Evolutionary conservation across 2,113 vertebrate genomes (phyloP).

Genomic region (Sprattus sprattus): DNA sequence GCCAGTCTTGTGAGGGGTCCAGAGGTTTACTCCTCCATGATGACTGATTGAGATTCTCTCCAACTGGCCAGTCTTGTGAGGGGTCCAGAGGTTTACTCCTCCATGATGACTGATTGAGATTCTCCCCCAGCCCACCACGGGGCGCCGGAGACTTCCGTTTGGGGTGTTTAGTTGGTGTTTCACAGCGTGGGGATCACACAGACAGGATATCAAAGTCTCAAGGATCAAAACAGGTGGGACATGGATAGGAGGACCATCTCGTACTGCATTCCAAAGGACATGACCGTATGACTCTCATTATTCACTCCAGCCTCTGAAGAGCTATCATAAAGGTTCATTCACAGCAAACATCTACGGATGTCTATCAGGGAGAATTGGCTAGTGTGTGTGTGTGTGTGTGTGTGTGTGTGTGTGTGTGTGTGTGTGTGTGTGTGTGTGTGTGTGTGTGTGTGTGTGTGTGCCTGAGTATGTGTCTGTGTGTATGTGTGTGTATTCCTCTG

Average conservation of each 20-base stretch:
- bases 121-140: not conserved
- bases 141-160: not conserved
- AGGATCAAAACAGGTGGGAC: not conserved
- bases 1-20: not conserved
- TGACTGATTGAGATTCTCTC: not conserved
- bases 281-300: not conserved
- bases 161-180: not conserved
- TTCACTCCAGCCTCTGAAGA: not conserved
- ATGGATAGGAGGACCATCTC: not conserved
- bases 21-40: not conserved
- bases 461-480: not conserved
- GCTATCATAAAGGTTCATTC: not conserved
- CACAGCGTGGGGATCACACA: not conserved
- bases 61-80: too few relatives aligned
- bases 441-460: not conserved
- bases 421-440: not conserved
- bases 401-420: not conserved
- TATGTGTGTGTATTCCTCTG: not conserved
- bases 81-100: too few relatives aligned
- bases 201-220: not conserved
- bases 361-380: not conserved
- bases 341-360: not conserved
- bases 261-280: not conserved
- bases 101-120: not conserved
- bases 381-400: not conserved